Conservation (phyloP, 2,888 invertebrate species). For the Acronicta psi region DNA sequence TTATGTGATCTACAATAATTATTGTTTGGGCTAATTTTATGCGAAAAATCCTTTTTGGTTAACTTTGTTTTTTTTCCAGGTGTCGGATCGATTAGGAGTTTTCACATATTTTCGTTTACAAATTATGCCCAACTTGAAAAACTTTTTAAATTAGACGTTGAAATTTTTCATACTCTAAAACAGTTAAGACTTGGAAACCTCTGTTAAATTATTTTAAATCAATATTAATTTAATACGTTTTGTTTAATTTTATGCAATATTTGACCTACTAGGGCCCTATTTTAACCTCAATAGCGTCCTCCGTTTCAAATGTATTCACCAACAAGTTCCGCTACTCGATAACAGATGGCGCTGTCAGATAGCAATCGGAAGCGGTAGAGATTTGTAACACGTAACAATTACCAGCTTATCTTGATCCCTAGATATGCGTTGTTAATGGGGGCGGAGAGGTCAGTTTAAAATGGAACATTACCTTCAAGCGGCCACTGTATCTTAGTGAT, state of each 20-base stretch:
- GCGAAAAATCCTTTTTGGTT: too few relatives aligned
- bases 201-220: too few relatives aligned
- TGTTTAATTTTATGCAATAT: not conserved
- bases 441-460: constrained; percentile 43
- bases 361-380: constrained; percentile 60
- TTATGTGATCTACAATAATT: too few relatives aligned
- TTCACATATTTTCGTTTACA: too few relatives aligned
- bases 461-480: constrained; percentile 20
- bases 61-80: too few relatives aligned
- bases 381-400: constrained; percentile 59
- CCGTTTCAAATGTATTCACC: constrained; percentile 40
- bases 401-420: constrained; percentile 58
- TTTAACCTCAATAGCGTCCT: constrained; percentile 11
- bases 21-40: too few relatives aligned
- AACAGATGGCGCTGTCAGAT: constrained; percentile 65
- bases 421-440: constrained; percentile 21
- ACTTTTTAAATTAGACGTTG: too few relatives aligned
- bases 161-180: too few relatives aligned
- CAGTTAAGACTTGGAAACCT: too few relatives aligned
- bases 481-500: constrained; percentile 50
- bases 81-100: too few relatives aligned
- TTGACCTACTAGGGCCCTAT: constrained; percentile 17
- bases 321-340: constrained; percentile 58
- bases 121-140: too few relatives aligned
- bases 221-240: too few relatives aligned